Evolutionary conservation across 2,113 vertebrate species (phyloP), one percentile per base, ranked within the genome.

Genomic region (Epinephelus fuscoguttatus): DNA sequence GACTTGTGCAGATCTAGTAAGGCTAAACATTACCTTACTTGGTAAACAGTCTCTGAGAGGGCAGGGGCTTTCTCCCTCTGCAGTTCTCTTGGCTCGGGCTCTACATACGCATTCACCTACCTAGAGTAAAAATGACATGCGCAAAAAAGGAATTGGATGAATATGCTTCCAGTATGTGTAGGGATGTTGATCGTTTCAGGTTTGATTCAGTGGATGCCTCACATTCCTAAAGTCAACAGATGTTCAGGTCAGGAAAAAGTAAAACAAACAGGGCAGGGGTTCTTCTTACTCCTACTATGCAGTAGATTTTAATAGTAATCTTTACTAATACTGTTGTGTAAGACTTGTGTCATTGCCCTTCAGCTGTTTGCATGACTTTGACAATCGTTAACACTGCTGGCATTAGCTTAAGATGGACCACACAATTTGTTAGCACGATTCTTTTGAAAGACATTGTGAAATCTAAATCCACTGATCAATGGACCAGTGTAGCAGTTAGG

Each of bases 1-100:
- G 74, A 75, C 67, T 56, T 78, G 66, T 75, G 66, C 75, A 83
- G 78, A 70, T 93, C 37, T 73, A 23, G 75, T 66, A 55, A 67
- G 57, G 85, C 75, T 90, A 91, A 95, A 94, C 92, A 92, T 93
- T 86, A 85, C 91, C 93, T 92, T 93, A 95, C 91, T 94, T 94
- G 93, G 93, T 88, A 80, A 91, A 85, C 90, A 82, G 81, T 72
- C 55, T 59, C 13, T 59, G 70, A 60, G 71, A 85, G 80, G 74
- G 60, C 66, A 81, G 62, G 21, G 21, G 57, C 64, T n/a, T 69
- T 84, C 78, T 81, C 55, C 67, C 30, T 73, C 81, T 37, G 62
- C 82, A 71, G 47, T 67, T 78, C 53, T 87, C 84, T 81, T 92
- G 88, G 88, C 89, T 81, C 69, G 45, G 18, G 42, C 67, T 88